These are phyloP conservation scores for Tenebrio molitor DNA, from an alignment of 1,140 invertebrate species.

Conservation along the genomic window DNA sequence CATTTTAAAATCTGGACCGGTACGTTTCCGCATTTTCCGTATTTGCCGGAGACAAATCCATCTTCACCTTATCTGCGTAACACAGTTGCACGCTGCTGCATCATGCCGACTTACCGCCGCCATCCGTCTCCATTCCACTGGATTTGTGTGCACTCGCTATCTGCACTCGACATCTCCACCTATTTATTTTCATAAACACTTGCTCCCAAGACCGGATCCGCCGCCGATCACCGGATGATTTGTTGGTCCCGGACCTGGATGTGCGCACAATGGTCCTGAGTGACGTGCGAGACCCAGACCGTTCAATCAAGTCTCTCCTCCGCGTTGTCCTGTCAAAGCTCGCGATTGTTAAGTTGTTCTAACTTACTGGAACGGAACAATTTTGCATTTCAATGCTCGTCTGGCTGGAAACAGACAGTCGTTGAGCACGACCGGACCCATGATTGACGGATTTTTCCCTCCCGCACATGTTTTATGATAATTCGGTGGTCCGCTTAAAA, in stretches of 20 bases:
- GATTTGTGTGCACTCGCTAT: constrained; percentile 43
- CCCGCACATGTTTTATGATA: background rate
- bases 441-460: background rate
- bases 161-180: constrained; percentile 16
- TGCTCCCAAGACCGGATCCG: background rate
- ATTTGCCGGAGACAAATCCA: constrained; percentile 45
- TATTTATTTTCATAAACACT: constrained; percentile 43
- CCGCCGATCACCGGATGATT: background rate
- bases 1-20: background rate
- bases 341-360: constrained; percentile 13
- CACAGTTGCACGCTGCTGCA: constrained; percentile 48
- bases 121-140: constrained; percentile 45
- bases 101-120: constrained; percentile 43
- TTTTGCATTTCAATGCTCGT: constrained; percentile 16
- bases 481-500: no score
- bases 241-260: constrained; percentile 20
- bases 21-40: background rate
- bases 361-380: constrained; percentile 12
- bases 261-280: constrained; percentile 41
- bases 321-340: background rate
- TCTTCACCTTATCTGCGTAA: constrained; percentile 45
- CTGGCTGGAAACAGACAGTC: background rate
- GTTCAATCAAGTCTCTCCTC: constrained; percentile 34
- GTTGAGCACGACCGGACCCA: background rate
- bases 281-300: constrained; percentile 29